Evolutionary conservation across 2,113 vertebrate genomes (phyloP), one percentile per base, ranked within the genome.

Genomic region (Chaetorhynchus papuensis): DNA sequence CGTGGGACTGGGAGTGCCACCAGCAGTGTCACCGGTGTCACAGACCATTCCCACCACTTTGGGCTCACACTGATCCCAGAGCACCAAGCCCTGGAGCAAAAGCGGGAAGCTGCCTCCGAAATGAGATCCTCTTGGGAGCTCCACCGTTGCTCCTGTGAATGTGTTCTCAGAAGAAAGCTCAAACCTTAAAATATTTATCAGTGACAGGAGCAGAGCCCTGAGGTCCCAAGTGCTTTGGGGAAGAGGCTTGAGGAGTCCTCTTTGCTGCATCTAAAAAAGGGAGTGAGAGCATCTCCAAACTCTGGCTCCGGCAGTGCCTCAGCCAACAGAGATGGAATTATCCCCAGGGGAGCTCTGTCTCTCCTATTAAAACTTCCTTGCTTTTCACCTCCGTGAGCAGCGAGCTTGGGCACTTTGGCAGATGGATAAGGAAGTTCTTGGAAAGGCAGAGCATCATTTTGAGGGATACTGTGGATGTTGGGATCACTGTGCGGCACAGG

Each of bases 1-100:
- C 7, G 10, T 0, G 0, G 28, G 11, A 10, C 47, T 68, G 61
- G 30, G 10, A 60, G 54, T 82, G 37, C 9, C 23, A 17, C 57
- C 1, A 0, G 47, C 12, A 66, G 30, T 1, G 2, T 8, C 63
- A n/a, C 11, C 37, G 37, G 21, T 0, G 2, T 19, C 69, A 47
- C 1, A 1, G 26, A 22, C 71, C 14, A 5, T 56, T 19, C 10
- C 57, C 75, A 41, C 3, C 20, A 7, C 64, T 31, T 11, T 31
- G 70, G 52, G 16, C 8, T 82, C 17, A 6, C 1, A 0, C 21
- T 50, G 22, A 37, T 28, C 35, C 41, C 4, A 0, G 22, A 61
- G 31, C 59, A 60, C 13, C 37, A 49, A 35, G 8, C 3, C 0
- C 22, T 1, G 2, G 5, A 41, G 28, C 9, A n/a, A 37, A 59